Conservation (phyloP, 2,888 invertebrate genomes). For the Oegoconia quadripuncta region DNA sequence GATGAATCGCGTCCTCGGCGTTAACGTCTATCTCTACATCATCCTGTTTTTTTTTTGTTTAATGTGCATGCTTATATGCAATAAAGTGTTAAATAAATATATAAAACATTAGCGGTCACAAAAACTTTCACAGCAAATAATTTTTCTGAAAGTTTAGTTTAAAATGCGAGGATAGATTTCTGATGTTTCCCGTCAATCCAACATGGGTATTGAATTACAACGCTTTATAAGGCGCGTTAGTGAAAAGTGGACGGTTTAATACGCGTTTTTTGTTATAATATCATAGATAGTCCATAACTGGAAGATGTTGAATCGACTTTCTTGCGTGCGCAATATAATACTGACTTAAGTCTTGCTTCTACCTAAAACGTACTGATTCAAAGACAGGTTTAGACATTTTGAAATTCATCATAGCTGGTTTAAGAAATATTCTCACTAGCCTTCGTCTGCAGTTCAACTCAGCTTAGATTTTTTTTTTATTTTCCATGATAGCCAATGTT, state of each 20-base stretch:
- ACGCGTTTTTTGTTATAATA: slow-evolving; percentile 64
- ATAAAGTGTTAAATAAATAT: too few relatives aligned
- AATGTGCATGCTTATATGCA: neutral
- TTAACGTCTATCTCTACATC: too few relatives aligned
- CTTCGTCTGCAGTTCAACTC: too few relatives aligned
- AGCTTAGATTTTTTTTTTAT: too few relatives aligned
- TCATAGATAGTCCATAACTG: slow-evolving; percentile 61
- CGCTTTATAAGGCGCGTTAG: slow-evolving; percentile 58
- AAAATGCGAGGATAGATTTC: slow-evolving; percentile 8
- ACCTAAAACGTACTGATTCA: too few relatives aligned
- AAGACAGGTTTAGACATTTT: too few relatives aligned
- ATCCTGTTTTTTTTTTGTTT: neutral
- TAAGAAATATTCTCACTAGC: too few relatives aligned
- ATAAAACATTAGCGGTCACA: slow-evolving; percentile 1
- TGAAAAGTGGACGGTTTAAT: slow-evolving; percentile 57
- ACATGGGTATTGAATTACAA: slow-evolving; percentile 48
- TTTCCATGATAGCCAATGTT: too few relatives aligned
- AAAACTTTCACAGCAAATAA: neutral
- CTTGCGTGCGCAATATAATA: too few relatives aligned
- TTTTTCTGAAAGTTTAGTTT: neutral
- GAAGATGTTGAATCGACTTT: slow-evolving; percentile 53
- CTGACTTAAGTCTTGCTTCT: too few relatives aligned
- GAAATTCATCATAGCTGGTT: too few relatives aligned
- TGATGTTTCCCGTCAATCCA: slow-evolving; percentile 52
- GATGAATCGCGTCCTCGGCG: too few relatives aligned